Base-by-base conservation (phyloP, 2,113 vertebrate species). In the Toxotes chatareus region DNA sequence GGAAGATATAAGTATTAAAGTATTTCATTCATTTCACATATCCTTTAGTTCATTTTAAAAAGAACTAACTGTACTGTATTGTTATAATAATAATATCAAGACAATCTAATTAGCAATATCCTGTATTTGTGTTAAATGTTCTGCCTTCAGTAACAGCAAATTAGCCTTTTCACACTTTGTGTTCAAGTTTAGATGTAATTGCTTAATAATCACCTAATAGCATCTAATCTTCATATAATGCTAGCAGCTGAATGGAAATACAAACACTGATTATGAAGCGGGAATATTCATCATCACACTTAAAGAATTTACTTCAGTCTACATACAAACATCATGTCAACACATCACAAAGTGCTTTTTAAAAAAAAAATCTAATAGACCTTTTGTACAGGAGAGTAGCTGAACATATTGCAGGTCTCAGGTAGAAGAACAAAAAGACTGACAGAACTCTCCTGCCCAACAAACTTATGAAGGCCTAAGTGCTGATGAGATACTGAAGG, bases 401-500 rank as follows among this genome's bases (percentile, higher is more conserved):
- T 61, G 32, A 80, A 60, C 8, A 17, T 9, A 49, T 64, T 36
- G 16, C 34, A 67, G 6, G 19, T 7, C 49, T 69, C 36, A 56
- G 13, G 9, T 62, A 12, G 31, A 68, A 47, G 40, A 67, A 47
- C 27, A 51, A 68, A 62, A 46, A 51, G 60, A 36, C 19, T 66
- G 14, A 7, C 62, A 76, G 27, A 32, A 71, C 31, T 64, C 27
- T n/a, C 46, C 42, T 53, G 6, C n/a, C 3, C 62, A 5, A 53
- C 40, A 72, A 63, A 42, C 21, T 8, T 21, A 36, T 44, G 40
- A 1, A 34, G 42, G 34, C 36, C 32, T 47, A 38, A 59, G 42
- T 62, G 62, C 27, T 36, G 31, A 72, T 85, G 53, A 73, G 74
- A 81, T 11, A 1, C n/a, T 76, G 53, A 84, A 84, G 63, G 85